Percentiles rank a stretch among this genome's conserved stretches.
Evolutionary conservation across 2,797 vertebrate species (phyloP).

Genomic region (Liasis olivaceus): DNA sequence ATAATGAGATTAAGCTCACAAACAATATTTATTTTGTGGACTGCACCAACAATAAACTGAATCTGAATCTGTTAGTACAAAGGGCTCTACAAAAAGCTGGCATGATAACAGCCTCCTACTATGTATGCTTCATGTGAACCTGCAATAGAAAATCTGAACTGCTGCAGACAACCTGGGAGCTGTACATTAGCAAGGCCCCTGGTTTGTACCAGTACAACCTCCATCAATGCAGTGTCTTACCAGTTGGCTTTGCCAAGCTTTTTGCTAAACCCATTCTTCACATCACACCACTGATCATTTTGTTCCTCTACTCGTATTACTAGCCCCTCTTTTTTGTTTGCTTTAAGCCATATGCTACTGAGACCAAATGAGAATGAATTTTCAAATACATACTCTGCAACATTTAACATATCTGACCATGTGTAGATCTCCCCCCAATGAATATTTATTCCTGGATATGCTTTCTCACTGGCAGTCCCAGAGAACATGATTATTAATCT

Average conservation of each 20-base stretch:
- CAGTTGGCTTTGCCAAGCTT: background rate
- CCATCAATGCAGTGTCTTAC: background rate
- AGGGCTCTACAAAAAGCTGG: conserved; percentile 1
- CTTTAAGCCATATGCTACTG: background rate
- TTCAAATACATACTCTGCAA: background rate
- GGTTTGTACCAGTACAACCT: background rate
- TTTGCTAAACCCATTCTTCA: background rate
- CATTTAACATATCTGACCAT: background rate
- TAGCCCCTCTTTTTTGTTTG: background rate
- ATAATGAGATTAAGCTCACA: background rate
- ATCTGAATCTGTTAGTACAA: conserved; percentile 40
- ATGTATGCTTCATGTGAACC: conserved; percentile 29
- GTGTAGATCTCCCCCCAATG: background rate
- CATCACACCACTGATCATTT: background rate
- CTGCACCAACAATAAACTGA: background rate
- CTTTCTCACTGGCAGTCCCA: background rate
- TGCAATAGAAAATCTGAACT: background rate
- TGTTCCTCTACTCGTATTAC: background rate
- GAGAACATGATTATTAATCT: background rate
- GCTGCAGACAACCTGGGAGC: conserved; percentile 29
- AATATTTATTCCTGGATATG: background rate
- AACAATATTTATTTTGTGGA: background rate
- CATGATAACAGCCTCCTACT: conserved; percentile 18
- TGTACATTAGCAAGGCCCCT: background rate
- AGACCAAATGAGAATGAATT: background rate